Base-by-base conservation (phyloP, 2,797 vertebrate genomes). In the Poeciliopsis turneri region DNA sequence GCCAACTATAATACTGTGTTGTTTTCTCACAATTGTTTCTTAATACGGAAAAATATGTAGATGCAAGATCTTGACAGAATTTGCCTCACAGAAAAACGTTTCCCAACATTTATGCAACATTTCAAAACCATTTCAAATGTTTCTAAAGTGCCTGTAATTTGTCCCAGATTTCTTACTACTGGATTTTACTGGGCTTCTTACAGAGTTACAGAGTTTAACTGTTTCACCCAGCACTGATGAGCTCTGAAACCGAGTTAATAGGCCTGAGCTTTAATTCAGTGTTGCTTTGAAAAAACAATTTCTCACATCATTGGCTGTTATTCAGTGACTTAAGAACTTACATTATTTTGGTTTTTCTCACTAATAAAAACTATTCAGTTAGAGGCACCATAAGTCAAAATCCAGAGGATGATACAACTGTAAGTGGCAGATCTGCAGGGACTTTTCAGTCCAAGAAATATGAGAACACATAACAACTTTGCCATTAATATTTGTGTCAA, bases 21-120 rank as follows among this genome's bases (percentile, higher is more conserved):
- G 41, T n/a, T 45, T 70, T n/a, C 12, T 69, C 10, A 28, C 10
- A 45, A 45, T 15, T 43, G 66, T 41, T 69, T 68, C 11, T 41
- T 16, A 8, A 45, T 3, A 45, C 3, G 2, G 4, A 16, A 45
- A 45, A 70, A 45, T 45, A n/a, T 70, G 68, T 45, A 45, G 16
- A 66, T 11, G 15, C 30, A 20, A 66, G 57, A 53, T 7, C 23
- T 66, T 15, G 55, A 51, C n/a, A 28, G 25, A 20, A n/a, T 69
- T 68, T 47, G 10, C 12, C 5, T 73, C 33, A 46, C 74, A 70
- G 12, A 70, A 61, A 70, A 76, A 76, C 25, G 59, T 79, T 76
- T 80, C 76, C 47, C n/a, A 78, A 79, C 41, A 76, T 83, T 83
- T 87, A 57, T 57, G 49, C 59, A 76, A 74, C 77, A 69, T 86